Evolutionary conservation across 2,888 invertebrate species (phyloP).

Genomic region (Adelphocoris suturalis): DNA sequence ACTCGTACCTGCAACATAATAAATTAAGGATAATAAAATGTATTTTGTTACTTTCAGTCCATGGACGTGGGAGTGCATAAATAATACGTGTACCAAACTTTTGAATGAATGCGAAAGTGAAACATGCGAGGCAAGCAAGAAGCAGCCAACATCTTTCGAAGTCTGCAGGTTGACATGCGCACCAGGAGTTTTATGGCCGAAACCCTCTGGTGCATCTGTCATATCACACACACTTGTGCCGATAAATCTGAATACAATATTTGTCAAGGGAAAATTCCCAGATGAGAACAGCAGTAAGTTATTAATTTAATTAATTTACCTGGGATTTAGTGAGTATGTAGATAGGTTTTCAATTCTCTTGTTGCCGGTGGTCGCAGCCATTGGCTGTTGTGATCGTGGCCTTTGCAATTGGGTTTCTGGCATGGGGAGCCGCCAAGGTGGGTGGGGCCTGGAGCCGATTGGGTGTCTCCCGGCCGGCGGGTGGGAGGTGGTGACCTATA

Average conservation of each 20-base stretch:
- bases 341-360: too few relatives aligned
- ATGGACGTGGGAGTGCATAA: slow-evolving; percentile 50
- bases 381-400: too few relatives aligned
- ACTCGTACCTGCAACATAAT: too few relatives aligned
- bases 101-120: neutral
- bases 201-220: slow-evolving; percentile 38
- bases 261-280: slow-evolving; percentile 54
- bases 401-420: too few relatives aligned
- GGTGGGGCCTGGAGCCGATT: too few relatives aligned
- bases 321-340: too few relatives aligned
- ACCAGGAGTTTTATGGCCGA: slow-evolving; percentile 60
- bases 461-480: too few relatives aligned
- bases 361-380: too few relatives aligned
- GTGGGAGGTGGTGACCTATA: too few relatives aligned
- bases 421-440: too few relatives aligned
- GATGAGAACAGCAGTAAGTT: slow-evolving; percentile 43
- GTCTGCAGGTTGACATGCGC: slow-evolving; percentile 58
- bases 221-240: slow-evolving; percentile 42
- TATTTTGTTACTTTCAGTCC: slow-evolving; percentile 33
- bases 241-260: slow-evolving; percentile 53
- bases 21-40: too few relatives aligned
- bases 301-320: too few relatives aligned
- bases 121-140: neutral
- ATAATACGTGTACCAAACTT: slow-evolving; percentile 50
- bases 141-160: slow-evolving; percentile 34